These are phyloP conservation scores for Muscicapa striata DNA, from an alignment of 2,797 vertebrate genomes.

Conservation along the genomic window DNA sequence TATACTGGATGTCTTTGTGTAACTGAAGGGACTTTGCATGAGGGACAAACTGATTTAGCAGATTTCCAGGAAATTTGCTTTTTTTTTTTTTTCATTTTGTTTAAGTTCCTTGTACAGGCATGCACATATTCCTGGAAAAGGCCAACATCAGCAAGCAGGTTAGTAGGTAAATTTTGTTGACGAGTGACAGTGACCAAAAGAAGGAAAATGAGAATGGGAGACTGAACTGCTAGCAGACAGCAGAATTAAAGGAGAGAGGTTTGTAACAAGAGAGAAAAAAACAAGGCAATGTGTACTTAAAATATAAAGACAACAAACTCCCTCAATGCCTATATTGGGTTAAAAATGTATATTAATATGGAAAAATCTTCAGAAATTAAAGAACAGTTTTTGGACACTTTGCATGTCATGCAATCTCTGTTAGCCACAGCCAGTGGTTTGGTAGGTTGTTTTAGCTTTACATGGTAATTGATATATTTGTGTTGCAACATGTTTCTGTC, in stretches of 20 bases:
- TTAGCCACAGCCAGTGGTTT: background rate
- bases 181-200: background rate
- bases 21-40: constrained; percentile 15
- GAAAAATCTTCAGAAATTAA: background rate
- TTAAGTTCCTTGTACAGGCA: constrained; percentile 31
- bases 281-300: background rate
- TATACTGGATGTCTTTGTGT: background rate
- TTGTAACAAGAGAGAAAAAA: background rate
- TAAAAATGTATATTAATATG: background rate
- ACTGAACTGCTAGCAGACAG: background rate
- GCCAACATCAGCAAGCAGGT: constrained; percentile 11
- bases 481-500: background rate
- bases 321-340: background rate
- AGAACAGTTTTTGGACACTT: background rate
- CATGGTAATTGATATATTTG: background rate
- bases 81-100: constrained; percentile 6
- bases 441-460: background rate
- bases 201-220: background rate
- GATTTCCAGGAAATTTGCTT: constrained; percentile 21
- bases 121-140: constrained; percentile 46
- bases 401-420: background rate
- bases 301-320: background rate
- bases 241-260: background rate
- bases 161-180: constrained; percentile 15
- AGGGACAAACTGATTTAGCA: background rate